Conservation (phyloP, 2,888 invertebrate genomes). For the Dicyrtoma fusca region DNA sequence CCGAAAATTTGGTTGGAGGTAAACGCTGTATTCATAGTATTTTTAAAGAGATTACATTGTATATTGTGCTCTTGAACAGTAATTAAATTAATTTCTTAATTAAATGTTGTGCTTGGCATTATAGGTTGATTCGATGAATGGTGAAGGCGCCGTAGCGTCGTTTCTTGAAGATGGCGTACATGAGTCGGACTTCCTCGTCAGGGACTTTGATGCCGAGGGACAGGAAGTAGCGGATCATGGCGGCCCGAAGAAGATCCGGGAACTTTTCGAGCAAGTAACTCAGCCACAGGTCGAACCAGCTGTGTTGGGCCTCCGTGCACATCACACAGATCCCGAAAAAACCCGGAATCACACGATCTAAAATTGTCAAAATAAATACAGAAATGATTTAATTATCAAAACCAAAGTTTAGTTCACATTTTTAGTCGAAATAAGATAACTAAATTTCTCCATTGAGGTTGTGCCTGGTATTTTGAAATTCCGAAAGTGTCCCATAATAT, state of each 20-base stretch:
- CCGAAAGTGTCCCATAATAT: too few relatives aligned
- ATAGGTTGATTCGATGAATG: conserved; percentile 22
- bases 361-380: too few relatives aligned
- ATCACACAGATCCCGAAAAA: conserved; percentile 37
- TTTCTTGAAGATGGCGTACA: conserved; percentile 22
- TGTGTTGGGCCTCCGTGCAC: conserved; percentile 30
- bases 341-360: conserved; percentile 30
- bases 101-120: too few relatives aligned
- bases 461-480: too few relatives aligned
- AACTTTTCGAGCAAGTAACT: conserved; percentile 32
- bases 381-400: neutral
- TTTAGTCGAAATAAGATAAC: too few relatives aligned
- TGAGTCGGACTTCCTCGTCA: conserved; percentile 24
- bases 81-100: too few relatives aligned
- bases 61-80: too few relatives aligned
- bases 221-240: conserved; percentile 34
- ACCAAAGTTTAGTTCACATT: too few relatives aligned
- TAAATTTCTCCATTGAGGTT: too few relatives aligned
- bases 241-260: conserved; percentile 33
- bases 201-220: conserved; percentile 18
- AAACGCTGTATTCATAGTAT: too few relatives aligned
- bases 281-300: conserved; percentile 35
- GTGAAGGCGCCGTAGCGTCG: conserved; percentile 29
- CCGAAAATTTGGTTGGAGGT: too few relatives aligned
- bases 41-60: too few relatives aligned